Base-by-base conservation (phyloP, 2,888 invertebrate species). In the Acanthoscelides obtectus region DNA sequence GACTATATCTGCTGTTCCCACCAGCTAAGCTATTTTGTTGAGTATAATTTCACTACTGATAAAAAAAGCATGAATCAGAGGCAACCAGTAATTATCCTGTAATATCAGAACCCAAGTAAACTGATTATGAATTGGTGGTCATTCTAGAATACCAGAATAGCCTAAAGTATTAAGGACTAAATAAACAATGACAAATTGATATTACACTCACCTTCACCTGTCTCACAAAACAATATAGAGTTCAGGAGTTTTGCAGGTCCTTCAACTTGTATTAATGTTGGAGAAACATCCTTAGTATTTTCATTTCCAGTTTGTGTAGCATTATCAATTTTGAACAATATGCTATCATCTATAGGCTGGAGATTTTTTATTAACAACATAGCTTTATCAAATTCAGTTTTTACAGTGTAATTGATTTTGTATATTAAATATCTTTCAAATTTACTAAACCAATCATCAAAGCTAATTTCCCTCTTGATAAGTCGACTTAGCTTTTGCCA, bases 351-450 rank as follows among this genome's bases (percentile, higher is more conserved):
- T 45, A 45, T 45, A 69, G 69, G 70, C 27, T 64, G 69, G 45
- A 20, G 63, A 17, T 66, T 20, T 69, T 70, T 70, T 12, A 75
- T 2, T 71, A 72, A 64, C 19, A 63, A 22, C 20, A 68, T 4
- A 22, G 71, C 73, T 25, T 72, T 74, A 17, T 75, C 74, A 68
- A 67, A 74, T 22, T 75, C 75, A 69, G 73, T 72, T 69, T 75
- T 72, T 64, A 75, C 72, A 66, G 72, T 69, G 25, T 73, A 74
- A 22, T 75, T 74, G 21, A 75, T 68, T 22, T 75, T 75, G 66
- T 68, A 75, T 3, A 74, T 25, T 22, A 75, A 71, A 69, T 75
- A 74, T 70, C 74, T 73, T 27, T 74, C 74, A 67, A 75, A 75
- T 64, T 74, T 72, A 20, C 71, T 64, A 69, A 64, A 75, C 75